A percentile compares a stretch with the other conserved stretches of the same genome.
phyloP scores from a whole-genome alignment of 2,113 vertebrate genomes.

The Rhynchomys soricoides region DNA sequence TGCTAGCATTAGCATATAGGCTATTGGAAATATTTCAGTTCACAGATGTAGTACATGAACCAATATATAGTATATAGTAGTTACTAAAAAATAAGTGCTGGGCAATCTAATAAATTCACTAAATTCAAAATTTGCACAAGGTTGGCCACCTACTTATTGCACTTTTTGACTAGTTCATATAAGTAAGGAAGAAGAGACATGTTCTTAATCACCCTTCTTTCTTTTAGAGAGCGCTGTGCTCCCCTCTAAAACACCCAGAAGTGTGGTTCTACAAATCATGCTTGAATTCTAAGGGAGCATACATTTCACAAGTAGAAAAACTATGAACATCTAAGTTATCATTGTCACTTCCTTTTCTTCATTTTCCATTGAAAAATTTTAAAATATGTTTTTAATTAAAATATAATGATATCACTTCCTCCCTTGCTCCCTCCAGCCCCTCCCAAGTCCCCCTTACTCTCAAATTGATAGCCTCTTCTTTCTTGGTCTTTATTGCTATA shows the following conservation, averaged over 20 bases:
- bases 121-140: background rate
- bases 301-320: background rate
- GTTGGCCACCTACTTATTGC: background rate
- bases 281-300: background rate
- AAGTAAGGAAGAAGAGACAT: background rate
- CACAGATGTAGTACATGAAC: too few relatives aligned
- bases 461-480: background rate
- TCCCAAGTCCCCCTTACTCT: background rate
- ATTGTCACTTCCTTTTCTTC: background rate
- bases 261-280: background rate
- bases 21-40: background rate
- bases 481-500: background rate
- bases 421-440: background rate
- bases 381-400: background rate
- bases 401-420: background rate
- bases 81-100: background rate
- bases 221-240: background rate
- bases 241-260: background rate
- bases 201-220: background rate
- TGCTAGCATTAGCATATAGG: background rate
- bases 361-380: background rate
- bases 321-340: background rate
- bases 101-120: background rate
- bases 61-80: background rate
- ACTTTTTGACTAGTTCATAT: background rate